Conservation (phyloP, 92 coral and sea anemone species). For the Montipora capitata region DNA sequence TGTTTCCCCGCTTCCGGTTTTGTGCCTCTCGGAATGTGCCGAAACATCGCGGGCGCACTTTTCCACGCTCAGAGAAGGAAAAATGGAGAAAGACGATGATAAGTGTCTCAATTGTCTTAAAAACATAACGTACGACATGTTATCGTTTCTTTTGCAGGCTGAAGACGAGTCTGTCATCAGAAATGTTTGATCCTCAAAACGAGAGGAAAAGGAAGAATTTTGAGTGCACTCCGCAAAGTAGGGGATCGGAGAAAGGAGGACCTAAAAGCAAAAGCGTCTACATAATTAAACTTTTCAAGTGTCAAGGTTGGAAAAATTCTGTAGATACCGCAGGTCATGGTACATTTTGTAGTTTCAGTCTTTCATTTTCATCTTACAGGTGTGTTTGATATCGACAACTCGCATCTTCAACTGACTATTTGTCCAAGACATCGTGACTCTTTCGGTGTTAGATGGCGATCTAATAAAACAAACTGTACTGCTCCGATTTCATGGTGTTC, state of each 20-base stretch:
- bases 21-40: too few species aligned
- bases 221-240: background rate
- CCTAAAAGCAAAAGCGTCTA: conserved; percentile 7
- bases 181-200: too few species aligned
- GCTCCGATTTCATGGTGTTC: conserved; percentile 52
- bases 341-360: background rate
- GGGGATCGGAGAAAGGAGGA: background rate
- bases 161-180: too few species aligned
- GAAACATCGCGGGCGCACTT: too few species aligned
- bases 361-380: conserved; percentile 20
- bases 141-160: too few species aligned
- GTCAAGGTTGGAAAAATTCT: background rate
- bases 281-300: background rate
- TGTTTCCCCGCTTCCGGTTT: too few species aligned
- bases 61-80: too few species aligned
- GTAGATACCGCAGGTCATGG: background rate
- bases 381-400: conserved; percentile 39
- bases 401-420: conserved; percentile 53
- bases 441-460: conserved; percentile 63
- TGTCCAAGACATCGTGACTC: conserved; percentile 70
- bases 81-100: too few species aligned
- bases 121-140: too few species aligned
- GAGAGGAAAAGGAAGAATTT: too few species aligned
- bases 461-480: conserved; percentile 32
- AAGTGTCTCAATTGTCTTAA: too few species aligned